phyloP scores from a whole-genome alignment of 1,140 invertebrate species.

The Drosophila insularis region DNA sequence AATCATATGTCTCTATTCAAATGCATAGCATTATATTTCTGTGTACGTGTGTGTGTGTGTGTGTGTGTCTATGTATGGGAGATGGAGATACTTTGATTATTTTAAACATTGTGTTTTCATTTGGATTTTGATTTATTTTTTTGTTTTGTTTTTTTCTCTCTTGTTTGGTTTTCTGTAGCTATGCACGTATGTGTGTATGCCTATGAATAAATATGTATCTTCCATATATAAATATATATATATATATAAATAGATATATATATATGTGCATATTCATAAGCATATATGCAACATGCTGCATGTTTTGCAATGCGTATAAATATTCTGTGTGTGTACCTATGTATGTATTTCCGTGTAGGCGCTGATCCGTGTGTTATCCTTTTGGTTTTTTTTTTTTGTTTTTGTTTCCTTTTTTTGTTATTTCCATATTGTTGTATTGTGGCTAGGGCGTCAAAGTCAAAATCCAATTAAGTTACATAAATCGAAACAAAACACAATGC shows the following conservation, averaged over 20 bases:
- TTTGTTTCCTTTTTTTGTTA: not conserved
- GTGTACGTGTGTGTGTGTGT: too few species aligned
- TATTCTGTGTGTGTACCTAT: constrained; percentile 15
- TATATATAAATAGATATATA: constrained; percentile 21
- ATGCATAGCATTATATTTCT: too few species aligned
- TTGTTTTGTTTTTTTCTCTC: too few species aligned
- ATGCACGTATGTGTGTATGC: constrained; percentile 23
- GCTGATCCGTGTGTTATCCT: constrained; percentile 9
- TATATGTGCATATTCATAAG: constrained; percentile 22
- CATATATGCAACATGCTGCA: constrained; percentile 14
- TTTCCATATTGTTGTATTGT: too few species aligned
- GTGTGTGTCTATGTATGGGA: too few species aligned
- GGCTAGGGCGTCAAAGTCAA: not conserved
- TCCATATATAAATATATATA: constrained; percentile 7
- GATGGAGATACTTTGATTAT: too few species aligned
- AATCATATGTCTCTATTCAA: too few species aligned
- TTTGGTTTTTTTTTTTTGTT: not conserved
- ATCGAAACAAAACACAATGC: not conserved
- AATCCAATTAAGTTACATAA: not conserved
- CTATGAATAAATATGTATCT: constrained; percentile 11
- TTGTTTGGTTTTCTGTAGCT: constrained; percentile 11
- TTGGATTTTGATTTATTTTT: not conserved
- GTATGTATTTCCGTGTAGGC: constrained; percentile 16
- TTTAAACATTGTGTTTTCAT: not conserved
- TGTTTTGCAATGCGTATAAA: constrained; percentile 3